phyloP scores from a whole-genome alignment of 1,140 invertebrate species.

The Helicorthomorpha holstii region DNA sequence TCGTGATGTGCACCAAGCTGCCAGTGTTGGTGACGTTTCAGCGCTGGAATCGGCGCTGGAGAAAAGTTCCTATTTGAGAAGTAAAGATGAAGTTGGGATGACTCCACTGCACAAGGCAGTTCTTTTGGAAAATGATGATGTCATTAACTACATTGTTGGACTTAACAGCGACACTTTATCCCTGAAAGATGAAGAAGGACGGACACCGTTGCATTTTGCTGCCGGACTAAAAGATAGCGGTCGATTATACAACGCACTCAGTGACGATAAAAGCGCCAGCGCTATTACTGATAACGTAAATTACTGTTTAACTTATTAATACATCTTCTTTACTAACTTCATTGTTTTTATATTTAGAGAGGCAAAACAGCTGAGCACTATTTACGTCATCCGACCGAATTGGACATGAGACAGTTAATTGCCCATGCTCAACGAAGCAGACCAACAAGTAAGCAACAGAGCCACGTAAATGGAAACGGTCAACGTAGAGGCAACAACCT shows the following conservation, averaged over 20 bases:
- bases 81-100: slow-evolving; percentile 59
- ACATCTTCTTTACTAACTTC: neutral
- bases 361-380: slow-evolving; percentile 64
- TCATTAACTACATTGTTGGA: slow-evolving; percentile 10
- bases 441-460: neutral
- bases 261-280: slow-evolving; percentile 57
- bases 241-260: slow-evolving; percentile 47
- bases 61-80: slow-evolving; percentile 48
- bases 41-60: slow-evolving; percentile 36
- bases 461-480: neutral
- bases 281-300: slow-evolving; percentile 21
- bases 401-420: slow-evolving; percentile 4
- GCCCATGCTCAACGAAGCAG: slow-evolving; percentile 7
- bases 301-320: no score
- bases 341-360: slow-evolving; percentile 39
- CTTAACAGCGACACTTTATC: slow-evolving; percentile 9
- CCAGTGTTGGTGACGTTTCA: slow-evolving; percentile 55
- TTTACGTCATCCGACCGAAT: slow-evolving; percentile 45
- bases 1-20: slow-evolving; percentile 57
- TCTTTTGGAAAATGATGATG: slow-evolving; percentile 7
- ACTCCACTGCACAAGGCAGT: slow-evolving; percentile 57
- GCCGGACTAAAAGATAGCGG: slow-evolving; percentile 57
- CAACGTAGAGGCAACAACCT: neutral
- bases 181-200: slow-evolving; percentile 39
- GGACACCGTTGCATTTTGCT: slow-evolving; percentile 77